A percentile compares a stretch with the other conserved stretches of the same genome.
Evolutionary conservation across 92 coral and sea anemone genomes (phyloP).

Genomic region (Chrysogorgia sp.): DNA sequence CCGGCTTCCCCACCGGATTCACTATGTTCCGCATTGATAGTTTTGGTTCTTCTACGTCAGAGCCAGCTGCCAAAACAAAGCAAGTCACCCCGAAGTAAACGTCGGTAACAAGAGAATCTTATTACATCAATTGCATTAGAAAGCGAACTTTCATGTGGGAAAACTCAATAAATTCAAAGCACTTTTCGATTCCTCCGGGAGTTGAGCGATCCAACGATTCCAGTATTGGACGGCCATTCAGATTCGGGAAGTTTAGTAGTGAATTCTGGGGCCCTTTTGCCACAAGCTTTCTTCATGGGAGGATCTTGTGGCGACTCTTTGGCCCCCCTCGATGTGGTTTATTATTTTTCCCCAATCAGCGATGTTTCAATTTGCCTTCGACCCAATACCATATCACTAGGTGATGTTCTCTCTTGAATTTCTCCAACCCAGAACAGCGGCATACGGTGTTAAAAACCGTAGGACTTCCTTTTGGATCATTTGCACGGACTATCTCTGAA

Average conservation of each 20-base stretch:
- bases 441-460: constrained; percentile 67
- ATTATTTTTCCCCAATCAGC: too few species aligned
- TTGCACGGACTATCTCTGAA: constrained; percentile 62
- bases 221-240: constrained; percentile 57
- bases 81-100: constrained; percentile 59
- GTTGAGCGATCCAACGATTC: background rate
- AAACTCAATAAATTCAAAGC: background rate
- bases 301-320: constrained; percentile 61
- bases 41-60: constrained; percentile 44
- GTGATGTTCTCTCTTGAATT: constrained; percentile 54
- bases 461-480: constrained; percentile 64
- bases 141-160: background rate
- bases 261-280: constrained; percentile 70
- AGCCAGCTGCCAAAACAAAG: constrained; percentile 37
- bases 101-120: constrained; percentile 47
- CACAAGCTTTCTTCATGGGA: constrained; percentile 52
- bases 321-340: constrained; percentile 63
- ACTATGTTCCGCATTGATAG: constrained; percentile 51
- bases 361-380: constrained; percentile 53
- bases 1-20: constrained; percentile 22
- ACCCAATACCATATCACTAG: constrained; percentile 56
- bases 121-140: constrained; percentile 32
- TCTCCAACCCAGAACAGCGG: constrained; percentile 64
- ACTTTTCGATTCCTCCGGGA: constrained; percentile 39
- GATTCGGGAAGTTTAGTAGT: constrained; percentile 46